Percentiles rank a stretch among this genome's conserved stretches.
These are phyloP conservation scores for Danio aesculapii DNA, from an alignment of 2,797 vertebrate genomes.

Conservation along the genomic window DNA sequence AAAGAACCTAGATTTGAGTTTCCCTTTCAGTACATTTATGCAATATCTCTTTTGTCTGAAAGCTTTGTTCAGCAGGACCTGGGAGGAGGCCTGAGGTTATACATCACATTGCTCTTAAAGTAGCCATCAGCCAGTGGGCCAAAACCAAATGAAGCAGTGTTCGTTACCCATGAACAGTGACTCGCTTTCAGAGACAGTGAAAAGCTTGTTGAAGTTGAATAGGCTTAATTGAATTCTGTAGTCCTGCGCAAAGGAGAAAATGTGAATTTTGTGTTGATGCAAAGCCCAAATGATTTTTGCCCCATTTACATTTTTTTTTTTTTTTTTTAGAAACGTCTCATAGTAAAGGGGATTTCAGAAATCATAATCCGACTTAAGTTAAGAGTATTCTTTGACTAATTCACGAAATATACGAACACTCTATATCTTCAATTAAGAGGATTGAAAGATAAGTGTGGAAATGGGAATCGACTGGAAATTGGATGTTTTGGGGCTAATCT, in stretches of 20 bases:
- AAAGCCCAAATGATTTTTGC: conserved; percentile 43
- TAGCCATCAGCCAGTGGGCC: conserved; percentile 73
- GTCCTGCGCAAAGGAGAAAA: conserved; percentile 54
- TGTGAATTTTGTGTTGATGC: conserved; percentile 50
- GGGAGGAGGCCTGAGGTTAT: conserved; percentile 73
- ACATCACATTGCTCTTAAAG: conserved; percentile 81
- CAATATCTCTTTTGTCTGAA: conserved; percentile 63
- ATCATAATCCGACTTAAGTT: conserved; percentile 72
- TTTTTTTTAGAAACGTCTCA: conserved; percentile 33
- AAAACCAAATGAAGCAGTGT: conserved; percentile 59
- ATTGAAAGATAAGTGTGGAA: conserved; percentile 71
- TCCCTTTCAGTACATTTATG: background rate
- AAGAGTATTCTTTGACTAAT: conserved; percentile 68
- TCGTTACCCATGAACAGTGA: conserved; percentile 76
- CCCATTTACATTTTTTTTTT: conserved; percentile 36
- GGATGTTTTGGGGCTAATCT: conserved; percentile 71
- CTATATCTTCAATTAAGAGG: conserved; percentile 73
- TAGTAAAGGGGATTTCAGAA: conserved; percentile 63
- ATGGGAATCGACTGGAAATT: conserved; percentile 68
- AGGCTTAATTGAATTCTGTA: conserved; percentile 74
- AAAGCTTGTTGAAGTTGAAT: conserved; percentile 67
- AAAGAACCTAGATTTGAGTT: conserved; percentile 45
- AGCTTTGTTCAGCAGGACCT: conserved; percentile 67
- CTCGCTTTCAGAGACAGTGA: conserved; percentile 76
- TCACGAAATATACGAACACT: conserved; percentile 70